phyloP scores from a whole-genome alignment of 1,140 invertebrate species.

The Solenopsis fugax region DNA sequence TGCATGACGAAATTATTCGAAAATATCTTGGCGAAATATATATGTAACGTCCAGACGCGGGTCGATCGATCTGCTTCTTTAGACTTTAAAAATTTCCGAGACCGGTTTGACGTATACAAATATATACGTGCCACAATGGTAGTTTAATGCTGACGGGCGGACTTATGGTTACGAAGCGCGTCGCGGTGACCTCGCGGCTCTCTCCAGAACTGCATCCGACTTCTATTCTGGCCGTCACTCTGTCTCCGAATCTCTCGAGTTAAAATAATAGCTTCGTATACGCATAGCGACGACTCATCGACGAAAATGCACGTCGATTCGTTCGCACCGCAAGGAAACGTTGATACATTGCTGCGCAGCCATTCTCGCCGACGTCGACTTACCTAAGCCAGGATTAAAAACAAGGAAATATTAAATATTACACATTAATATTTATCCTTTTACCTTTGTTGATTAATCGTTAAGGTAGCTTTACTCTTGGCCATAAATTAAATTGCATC shows the following conservation, averaged over 20 bases:
- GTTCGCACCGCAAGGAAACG: not conserved
- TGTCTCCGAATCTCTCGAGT: conserved; percentile 56
- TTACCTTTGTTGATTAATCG: not conserved
- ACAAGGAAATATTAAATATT: not conserved
- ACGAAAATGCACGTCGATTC: conserved; percentile 60
- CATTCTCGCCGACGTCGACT: not conserved
- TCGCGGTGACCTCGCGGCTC: conserved; percentile 69
- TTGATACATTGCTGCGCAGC: not conserved
- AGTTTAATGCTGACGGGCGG: conserved; percentile 54
- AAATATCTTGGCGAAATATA: conserved; percentile 34
- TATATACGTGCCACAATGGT: conserved; percentile 55
- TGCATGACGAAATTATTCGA: conserved; percentile 43
- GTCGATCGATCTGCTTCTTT: conserved; percentile 26
- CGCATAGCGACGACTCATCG: conserved; percentile 58
- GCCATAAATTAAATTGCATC: conserved; percentile 7
- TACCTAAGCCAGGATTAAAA: too few species aligned
- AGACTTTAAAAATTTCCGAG: conserved; percentile 42
- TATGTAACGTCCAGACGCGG: conserved; percentile 25
- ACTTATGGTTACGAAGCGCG: conserved; percentile 62
- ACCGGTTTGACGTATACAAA: conserved; percentile 56
- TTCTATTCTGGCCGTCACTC: conserved; percentile 58
- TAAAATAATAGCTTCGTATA: conserved; percentile 59
- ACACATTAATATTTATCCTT: not conserved
- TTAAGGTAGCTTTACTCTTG: not conserved
- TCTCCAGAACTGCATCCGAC: conserved; percentile 56